These are phyloP conservation scores for Drosophila varians DNA, from an alignment of 1,140 invertebrate species.

Conservation along the genomic window DNA sequence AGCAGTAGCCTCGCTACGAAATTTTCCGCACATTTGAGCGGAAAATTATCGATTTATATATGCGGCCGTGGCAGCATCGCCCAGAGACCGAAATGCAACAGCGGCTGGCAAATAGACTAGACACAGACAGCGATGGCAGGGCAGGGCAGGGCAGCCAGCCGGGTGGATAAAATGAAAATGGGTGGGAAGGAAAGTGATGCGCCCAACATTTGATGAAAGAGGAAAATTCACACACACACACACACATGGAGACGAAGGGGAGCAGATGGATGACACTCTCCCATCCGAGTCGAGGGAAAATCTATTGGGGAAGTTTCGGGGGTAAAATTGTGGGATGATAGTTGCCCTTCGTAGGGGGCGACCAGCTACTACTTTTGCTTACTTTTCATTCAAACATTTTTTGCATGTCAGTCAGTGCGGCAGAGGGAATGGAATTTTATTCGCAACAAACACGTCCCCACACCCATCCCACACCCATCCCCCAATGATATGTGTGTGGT, in stretches of 20 bases:
- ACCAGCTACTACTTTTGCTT: constrained; percentile 68
- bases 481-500: constrained; percentile 42
- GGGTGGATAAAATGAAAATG: background rate
- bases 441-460: background rate
- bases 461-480: too few species aligned
- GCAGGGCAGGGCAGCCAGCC: background rate
- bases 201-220: constrained; percentile 50
- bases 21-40: constrained; percentile 81
- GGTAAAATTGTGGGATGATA: constrained; percentile 2
- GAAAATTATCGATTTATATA: constrained; percentile 81
- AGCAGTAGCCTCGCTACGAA: constrained; percentile 60
- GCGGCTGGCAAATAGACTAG: constrained; percentile 65
- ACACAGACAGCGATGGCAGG: constrained; percentile 17
- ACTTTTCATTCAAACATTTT: constrained; percentile 78
- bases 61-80: constrained; percentile 19
- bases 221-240: constrained; percentile 26
- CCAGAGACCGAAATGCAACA: constrained; percentile 62
- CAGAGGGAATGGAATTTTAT: constrained; percentile 41
- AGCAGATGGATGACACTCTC: constrained; percentile 45
- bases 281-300: constrained; percentile 4
- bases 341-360: too few species aligned
- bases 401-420: constrained; percentile 22
- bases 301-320: constrained; percentile 16
- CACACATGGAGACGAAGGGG: background rate
- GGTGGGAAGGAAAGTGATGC: constrained; percentile 38